Conservation (phyloP, 2,113 vertebrate genomes). For the Tonatia bakeri region DNA sequence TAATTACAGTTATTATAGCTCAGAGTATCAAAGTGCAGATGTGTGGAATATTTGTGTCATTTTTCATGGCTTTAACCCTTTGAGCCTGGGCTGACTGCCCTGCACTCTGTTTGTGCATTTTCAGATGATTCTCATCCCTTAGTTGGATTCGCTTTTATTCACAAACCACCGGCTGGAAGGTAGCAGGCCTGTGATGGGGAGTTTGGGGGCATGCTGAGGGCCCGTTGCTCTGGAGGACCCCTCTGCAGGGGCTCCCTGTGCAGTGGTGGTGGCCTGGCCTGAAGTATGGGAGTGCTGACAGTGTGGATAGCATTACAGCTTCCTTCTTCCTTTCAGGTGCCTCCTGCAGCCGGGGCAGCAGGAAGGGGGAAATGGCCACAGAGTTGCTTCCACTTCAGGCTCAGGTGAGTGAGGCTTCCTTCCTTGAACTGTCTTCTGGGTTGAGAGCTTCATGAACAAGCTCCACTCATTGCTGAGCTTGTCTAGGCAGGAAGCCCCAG, state of each 20-base stretch:
- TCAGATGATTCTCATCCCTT: not conserved
- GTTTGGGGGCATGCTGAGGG: not conserved
- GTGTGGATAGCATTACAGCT: not conserved
- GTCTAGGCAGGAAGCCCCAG: not conserved
- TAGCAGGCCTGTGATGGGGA: not conserved
- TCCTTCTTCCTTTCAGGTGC: not conserved
- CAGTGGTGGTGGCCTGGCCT: not conserved
- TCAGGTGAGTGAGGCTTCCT: conserved; percentile 48
- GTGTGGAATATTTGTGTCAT: not conserved
- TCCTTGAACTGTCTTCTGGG: not conserved
- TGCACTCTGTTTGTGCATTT: not conserved
- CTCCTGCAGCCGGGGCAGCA: not conserved
- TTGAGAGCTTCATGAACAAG: not conserved
- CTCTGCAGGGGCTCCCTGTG: not conserved
- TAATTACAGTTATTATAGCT: not conserved
- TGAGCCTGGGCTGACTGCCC: fast-evolving
- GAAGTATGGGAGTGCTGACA: not conserved
- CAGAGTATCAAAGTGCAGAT: not conserved
- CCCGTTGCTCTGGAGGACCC: not conserved
- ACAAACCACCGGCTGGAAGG: not conserved
- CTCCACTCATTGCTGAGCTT: not conserved
- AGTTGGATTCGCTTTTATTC: not conserved
- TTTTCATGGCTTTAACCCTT: not conserved
- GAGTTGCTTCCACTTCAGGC: not conserved
- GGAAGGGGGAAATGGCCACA: conserved; percentile 40